These are phyloP conservation scores for Siphlonurus alternatus DNA, from an alignment of 2,888 invertebrate genomes.

Conservation along the genomic window DNA sequence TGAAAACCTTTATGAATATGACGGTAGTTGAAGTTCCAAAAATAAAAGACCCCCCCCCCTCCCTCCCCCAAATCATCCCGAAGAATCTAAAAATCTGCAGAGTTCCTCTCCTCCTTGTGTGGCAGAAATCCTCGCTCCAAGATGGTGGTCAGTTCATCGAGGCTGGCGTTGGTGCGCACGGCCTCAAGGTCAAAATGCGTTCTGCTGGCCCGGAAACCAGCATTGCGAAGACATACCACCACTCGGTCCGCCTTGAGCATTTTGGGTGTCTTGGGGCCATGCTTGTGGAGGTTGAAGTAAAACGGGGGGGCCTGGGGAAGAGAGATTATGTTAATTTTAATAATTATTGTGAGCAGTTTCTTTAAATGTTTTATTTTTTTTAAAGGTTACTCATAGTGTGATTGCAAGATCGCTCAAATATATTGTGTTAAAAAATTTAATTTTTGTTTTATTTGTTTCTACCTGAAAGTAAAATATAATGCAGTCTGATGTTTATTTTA, in stretches of 20 bases:
- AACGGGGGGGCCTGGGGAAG: conserved; percentile 19
- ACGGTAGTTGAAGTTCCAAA: too few species aligned
- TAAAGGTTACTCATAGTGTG: conserved; percentile 6
- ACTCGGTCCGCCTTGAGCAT: conserved; percentile 17
- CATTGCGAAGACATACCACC: conserved; percentile 15
- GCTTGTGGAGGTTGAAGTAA: conserved; percentile 19
- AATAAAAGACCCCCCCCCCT: too few species aligned
- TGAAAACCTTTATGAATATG: too few species aligned
- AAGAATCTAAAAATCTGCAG: background rate
- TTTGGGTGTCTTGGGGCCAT: conserved; percentile 16
- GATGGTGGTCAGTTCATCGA: conserved; percentile 10
- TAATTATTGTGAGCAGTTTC: conserved; percentile 1
- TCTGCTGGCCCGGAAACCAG: conserved; percentile 18
- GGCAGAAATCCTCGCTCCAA: background rate
- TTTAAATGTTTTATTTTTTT: conserved; percentile 8
- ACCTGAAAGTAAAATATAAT: conserved; percentile 10
- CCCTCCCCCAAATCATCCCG: too few species aligned
- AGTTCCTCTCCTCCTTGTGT: background rate
- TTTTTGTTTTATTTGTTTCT: conserved; percentile 4
- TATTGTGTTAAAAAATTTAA: too few species aligned
- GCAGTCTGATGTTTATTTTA: background rate
- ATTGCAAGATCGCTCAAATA: too few species aligned
- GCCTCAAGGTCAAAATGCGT: conserved; percentile 20
- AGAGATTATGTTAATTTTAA: too few species aligned
- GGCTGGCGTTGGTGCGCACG: conserved; percentile 18